These are phyloP conservation scores for Lepidocolaptes lacrymiger DNA, from an alignment of 2,797 vertebrate genomes.

Conservation along the genomic window DNA sequence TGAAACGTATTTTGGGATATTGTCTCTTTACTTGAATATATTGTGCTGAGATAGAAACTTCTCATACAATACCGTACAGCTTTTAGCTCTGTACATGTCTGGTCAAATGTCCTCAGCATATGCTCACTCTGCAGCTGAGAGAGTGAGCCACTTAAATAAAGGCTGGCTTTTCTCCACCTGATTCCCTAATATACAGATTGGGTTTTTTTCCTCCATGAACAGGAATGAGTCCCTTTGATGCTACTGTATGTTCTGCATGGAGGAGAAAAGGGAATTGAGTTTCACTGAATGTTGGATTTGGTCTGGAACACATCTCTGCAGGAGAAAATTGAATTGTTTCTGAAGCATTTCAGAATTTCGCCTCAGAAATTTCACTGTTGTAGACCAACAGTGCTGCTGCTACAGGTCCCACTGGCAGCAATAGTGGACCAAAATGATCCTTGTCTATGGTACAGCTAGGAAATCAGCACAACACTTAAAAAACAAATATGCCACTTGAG, in stretches of 20 bases:
- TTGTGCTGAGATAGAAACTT: neutral
- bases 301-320: neutral
- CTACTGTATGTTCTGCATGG: neutral
- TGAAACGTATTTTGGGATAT: neutral
- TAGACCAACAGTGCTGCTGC: neutral
- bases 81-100: neutral
- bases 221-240: neutral
- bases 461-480: neutral
- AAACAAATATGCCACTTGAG: neutral
- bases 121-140: neutral
- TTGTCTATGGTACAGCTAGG: neutral
- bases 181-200: neutral
- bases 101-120: conserved; percentile 15
- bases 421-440: neutral
- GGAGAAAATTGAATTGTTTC: neutral
- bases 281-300: neutral
- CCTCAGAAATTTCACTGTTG: neutral
- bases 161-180: neutral
- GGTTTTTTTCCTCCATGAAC: neutral
- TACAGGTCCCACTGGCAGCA: neutral
- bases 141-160: neutral
- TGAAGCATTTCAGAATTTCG: neutral
- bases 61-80: neutral
- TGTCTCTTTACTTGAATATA: neutral
- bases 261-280: neutral